Base-by-base conservation (phyloP, 2,113 vertebrate species). In the Struthidea cinerea region DNA sequence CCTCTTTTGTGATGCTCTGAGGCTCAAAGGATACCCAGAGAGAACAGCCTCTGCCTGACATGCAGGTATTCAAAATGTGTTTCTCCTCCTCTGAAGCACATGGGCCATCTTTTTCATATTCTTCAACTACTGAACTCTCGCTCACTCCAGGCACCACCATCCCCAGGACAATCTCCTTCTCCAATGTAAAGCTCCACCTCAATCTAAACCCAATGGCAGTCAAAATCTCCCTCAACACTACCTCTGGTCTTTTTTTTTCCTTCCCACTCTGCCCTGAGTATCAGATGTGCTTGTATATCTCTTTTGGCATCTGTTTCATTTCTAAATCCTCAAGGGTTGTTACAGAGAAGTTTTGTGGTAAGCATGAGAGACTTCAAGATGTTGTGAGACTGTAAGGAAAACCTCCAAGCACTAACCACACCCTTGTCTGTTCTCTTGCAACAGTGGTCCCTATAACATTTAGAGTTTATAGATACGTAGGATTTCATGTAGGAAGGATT, bases 241-340 rank as follows among this genome's bases (percentile, higher is more conserved):
- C 14, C 16, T 50, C 28, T 59, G 44, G 3, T 41, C 3, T 42
- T 47, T 53, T 50, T 65, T 63, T n/a, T 35, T 37, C 1, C 18
- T 50, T 13, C 5, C 8, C 3, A 6, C 3, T 5, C 11, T 46
- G 1, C 4, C 27, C 23, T 5, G 1, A 39, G 20, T 46, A 27
- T 53, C 20, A 60, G 20, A 60, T 27, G 4, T 69, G 7, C 9
- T 57, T 84, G 13, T 44, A 3, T n/a, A 3, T 77, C 37, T 74
- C 32, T 12, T 80, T 63, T 49, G 32, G 24, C 13, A 3, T 84
- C 26, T 49, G 7, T 13, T 59, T 68, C 11, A 23, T 53, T 87
- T 73, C 21, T 73, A 50, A 76, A 77, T 55, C 17, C 35, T 18
- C 42, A 33, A 55, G 10, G 12, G 3, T 28, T 27, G 3, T 23